phyloP scores from a whole-genome alignment of 1,140 invertebrate genomes.

The Teleopsis dalmanni region DNA sequence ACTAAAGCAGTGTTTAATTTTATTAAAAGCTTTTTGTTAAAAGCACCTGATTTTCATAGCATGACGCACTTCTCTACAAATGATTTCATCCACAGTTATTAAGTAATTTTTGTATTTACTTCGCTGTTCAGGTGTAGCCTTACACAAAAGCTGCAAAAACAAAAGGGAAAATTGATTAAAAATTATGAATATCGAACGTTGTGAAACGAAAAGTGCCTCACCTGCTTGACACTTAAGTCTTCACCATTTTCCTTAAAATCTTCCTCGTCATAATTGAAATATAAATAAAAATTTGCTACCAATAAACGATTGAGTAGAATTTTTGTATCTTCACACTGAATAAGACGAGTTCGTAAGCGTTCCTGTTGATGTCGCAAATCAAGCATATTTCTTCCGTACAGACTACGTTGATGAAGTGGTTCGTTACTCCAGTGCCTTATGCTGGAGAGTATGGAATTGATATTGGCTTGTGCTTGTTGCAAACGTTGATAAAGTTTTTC shows the following conservation, averaged over 20 bases:
- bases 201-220: conserved; percentile 7
- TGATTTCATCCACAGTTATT: conserved; percentile 29
- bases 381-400: conserved; percentile 51
- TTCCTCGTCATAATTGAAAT: conserved; percentile 44
- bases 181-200: background rate
- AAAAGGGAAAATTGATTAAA: conserved; percentile 11
- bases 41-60: conserved; percentile 36
- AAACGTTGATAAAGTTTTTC: conserved; percentile 50
- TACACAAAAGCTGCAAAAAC: conserved; percentile 26
- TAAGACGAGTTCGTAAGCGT: conserved; percentile 35
- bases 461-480: conserved; percentile 52
- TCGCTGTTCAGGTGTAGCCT: conserved; percentile 32
- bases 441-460: conserved; percentile 41
- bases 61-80: conserved; percentile 28
- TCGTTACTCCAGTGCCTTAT: conserved; percentile 52
- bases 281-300: conserved; percentile 52
- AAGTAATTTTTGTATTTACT: conserved; percentile 31
- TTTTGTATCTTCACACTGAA: conserved; percentile 48
- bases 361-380: conserved; percentile 51
- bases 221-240: conserved; percentile 33
- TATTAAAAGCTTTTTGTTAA: background rate
- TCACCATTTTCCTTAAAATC: conserved; percentile 19
- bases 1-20: no score
- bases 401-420: conserved; percentile 52
- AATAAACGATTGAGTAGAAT: conserved; percentile 53